Base-by-base conservation (phyloP, 92 coral and sea anemone genomes). In the Zoanthus solanderi region DNA sequence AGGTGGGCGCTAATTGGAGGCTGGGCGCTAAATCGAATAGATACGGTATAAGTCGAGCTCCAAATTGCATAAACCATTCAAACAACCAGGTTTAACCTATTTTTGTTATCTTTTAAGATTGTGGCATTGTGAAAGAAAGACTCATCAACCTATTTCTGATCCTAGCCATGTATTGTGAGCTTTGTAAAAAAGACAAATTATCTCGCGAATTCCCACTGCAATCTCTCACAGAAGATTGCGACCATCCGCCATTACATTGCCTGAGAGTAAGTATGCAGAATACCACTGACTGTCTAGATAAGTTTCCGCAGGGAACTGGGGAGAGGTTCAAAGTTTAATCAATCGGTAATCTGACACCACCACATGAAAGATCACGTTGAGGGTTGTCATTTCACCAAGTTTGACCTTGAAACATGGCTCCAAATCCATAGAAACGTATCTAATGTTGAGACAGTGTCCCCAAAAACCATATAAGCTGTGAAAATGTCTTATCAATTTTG, bases 221-320 rank as follows among this genome's bases (percentile, higher is more conserved):
- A 16, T 85, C 94, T 69, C 86, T 96, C 1, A 95, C 96, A 10
- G 92, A 95, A 7, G 76, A 86, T 1, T 96, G 99, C 66, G 88
- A 93, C 42, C 98, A 96, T 72, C 94, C 98, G 0, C 95, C 98
- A 4, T 77, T 96, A 34, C 99, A 96, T 72, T 96, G 98, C 75
- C 91, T 96, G 0, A 89, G 94, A 86, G 99, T 96, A 78, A 93
- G 96, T 92, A 14, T 58, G 12, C 1, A 58, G 66, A 14, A 50
- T 2, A n/a, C 0, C 31, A 46, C 9, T 42, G 17, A 29, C 56
- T 31, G 4, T 6, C 12, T 13, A 34, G 78, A 5, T 11, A 9
- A 6, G 78, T 15, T 4, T 32, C 9, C 12, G 42, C 42, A 4
- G 2, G 2, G 42, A 37, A 37, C 42, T 37, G 42, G 42, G 42